Evolutionary conservation across 30 jellyfish, hydroid and myxozoan genomes (phyloP).

Genomic region (Haliclystus octoradiatus): DNA sequence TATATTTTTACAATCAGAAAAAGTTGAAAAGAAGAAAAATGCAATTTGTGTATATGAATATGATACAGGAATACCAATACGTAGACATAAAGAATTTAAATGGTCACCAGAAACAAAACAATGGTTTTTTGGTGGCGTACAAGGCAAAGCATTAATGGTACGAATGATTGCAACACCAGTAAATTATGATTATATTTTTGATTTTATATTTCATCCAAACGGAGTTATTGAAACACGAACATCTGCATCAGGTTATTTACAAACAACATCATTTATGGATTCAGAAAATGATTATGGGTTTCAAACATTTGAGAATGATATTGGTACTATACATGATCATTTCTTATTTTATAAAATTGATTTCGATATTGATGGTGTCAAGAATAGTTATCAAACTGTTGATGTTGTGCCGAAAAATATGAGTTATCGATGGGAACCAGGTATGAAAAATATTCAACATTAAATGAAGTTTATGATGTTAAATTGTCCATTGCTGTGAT

Average conservation of each 20-base stretch:
- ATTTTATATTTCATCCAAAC: conserved; percentile 32
- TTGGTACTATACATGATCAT: background rate
- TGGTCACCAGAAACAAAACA: background rate
- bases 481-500: too few species aligned
- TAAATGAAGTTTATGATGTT: too few species aligned
- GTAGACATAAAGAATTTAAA: conserved; percentile 50
- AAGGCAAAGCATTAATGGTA: conserved; percentile 40
- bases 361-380: background rate
- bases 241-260: conserved; percentile 51
- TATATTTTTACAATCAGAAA: conserved; percentile 24
- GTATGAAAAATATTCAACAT: too few species aligned
- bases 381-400: background rate
- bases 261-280: conserved; percentile 17
- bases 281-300: conserved; percentile 9
- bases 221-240: conserved; percentile 52
- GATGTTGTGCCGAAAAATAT: background rate
- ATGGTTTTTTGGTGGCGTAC: conserved; percentile 37
- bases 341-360: background rate
- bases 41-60: conserved; percentile 59
- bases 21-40: conserved; percentile 9
- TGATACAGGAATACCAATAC: conserved; percentile 37
- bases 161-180: conserved; percentile 42
- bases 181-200: conserved; percentile 45
- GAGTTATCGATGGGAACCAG: background rate
- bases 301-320: background rate